Evolutionary conservation across 2,888 invertebrate genomes (phyloP), one percentile per base, ranked within the genome.

Genomic region (Neria commutata): DNA sequence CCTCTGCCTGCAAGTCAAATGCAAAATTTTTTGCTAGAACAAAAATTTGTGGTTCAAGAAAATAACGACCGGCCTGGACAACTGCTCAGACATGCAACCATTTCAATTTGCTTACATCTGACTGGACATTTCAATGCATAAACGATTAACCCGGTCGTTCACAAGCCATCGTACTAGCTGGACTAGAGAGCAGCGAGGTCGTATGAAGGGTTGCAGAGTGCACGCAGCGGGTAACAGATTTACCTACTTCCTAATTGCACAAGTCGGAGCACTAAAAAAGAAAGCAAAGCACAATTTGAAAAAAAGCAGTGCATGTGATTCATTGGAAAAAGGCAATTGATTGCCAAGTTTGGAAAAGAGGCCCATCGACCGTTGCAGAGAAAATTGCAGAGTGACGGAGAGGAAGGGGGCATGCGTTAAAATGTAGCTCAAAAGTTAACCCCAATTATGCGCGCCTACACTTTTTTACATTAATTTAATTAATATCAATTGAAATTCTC

Each of bases 81-180:
- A 70, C 21, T 73, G 72, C 72, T 72, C 72, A 72, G 73, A 72
- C 72, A 72, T 72, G 72, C 72, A 72, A 71, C 69, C 72, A 72
- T 72, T 29, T 6, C 6, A 4, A n/a, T 14, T 72, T 72, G 73
- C 73, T 72, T 57, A 73, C 72, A 72, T 67, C 56, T 71, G 73
- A 72, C 73, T 72, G 72, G 65, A 63, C 66, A 73, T 72, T 72
- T 72, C 72, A 72, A 72, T 72, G 72, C 73, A 72, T 72, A 72
- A 62, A 58, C 73, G 72, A 72, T 72, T 47, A 40, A 58, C n/a
- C n/a, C n/a, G n/a, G n/a, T n/a, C n/a, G n/a, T n/a, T n/a, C n/a
- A n/a, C n/a, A 16, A 14, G 21, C 26, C 16, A 17, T 11, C 26
- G 5, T 49, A 21, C 26, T 6, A 5, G 29, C 17, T 11, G 40